Percentiles rank a stretch among this genome's conserved stretches.
These are phyloP conservation scores for Propsilocerus akamusi DNA, from an alignment of 1,140 invertebrate species.

Conservation along the genomic window DNA sequence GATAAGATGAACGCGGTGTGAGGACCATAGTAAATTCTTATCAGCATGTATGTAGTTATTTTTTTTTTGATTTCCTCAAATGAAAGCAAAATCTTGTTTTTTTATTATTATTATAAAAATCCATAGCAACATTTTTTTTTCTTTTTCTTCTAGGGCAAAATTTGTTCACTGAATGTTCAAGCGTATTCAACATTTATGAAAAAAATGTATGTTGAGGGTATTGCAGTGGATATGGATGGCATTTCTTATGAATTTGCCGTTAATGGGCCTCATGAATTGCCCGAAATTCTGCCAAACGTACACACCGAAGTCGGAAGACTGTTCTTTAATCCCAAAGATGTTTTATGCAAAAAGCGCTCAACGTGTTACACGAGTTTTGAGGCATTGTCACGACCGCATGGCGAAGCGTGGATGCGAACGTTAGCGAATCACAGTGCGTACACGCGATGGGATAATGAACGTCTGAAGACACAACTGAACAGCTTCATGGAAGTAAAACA, in stretches of 20 bases:
- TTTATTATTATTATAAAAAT: background rate
- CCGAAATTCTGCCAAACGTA: constrained; percentile 21
- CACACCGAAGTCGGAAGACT: constrained; percentile 31
- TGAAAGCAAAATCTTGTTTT: constrained; percentile 4
- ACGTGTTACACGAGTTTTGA: constrained; percentile 7
- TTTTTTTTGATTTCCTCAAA: background rate
- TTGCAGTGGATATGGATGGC: constrained; percentile 16
- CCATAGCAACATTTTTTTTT: constrained; percentile 2
- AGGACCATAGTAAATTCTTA: too few species aligned
- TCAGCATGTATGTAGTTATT: background rate
- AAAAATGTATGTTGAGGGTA: constrained; percentile 40
- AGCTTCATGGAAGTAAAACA: constrained; percentile 16
- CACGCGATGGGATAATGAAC: constrained; percentile 11
- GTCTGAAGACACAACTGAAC: constrained; percentile 16
- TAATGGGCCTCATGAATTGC: constrained; percentile 27
- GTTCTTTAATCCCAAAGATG: constrained; percentile 41
- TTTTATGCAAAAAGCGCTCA: constrained; percentile 8
- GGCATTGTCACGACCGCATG: background rate
- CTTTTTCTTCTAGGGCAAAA: constrained; percentile 43
- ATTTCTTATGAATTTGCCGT: constrained; percentile 16
- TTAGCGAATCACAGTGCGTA: background rate
- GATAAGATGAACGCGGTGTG: too few species aligned
- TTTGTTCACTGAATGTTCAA: constrained; percentile 48
- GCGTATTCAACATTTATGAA: constrained; percentile 55
- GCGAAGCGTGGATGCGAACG: background rate